Base-by-base conservation (phyloP, 2,797 vertebrate genomes). In the Myioborus melanocephalus region DNA sequence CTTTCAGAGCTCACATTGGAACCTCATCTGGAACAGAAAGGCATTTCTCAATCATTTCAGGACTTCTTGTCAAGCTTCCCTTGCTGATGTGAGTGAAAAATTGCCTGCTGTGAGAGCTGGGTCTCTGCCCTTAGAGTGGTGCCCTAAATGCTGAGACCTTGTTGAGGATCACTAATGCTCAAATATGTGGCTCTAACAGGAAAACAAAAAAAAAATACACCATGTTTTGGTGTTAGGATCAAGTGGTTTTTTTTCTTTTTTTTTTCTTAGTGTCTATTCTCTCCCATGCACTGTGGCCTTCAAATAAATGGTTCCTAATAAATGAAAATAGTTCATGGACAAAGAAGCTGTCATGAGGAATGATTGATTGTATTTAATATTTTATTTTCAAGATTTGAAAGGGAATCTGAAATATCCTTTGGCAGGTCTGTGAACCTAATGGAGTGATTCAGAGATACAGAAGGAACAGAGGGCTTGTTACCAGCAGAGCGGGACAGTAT, bases 371-470 rank as follows among this genome's bases (percentile, higher is more conserved):
- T 55, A 49, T 65, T 91, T 90, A 83, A 78, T 92, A 87, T 89
- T 93, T 94, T 83, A 85, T 85, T 93, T 94, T 87, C 89, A 68
- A 55, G 79, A 75, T 81, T 91, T 84, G 77, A 91, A 92, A 89
- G 65, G 60, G 94, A 87, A 87, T 80, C 53, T 85, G 78, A 87
- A 95, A 87, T 91, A 92, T 65, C 61, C 61, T 92, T 91, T 94
- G 92, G 26, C 83, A 86, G 79, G 53, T 91, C 69, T 87, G 53
- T 50, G 78, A 89, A 87, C 79, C 43, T 93, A 89, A 87, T 80
- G 56, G 73, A 91, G 75, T 68, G 79, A 68, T 95, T 92, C 75
- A 68, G 65, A 69, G 57, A 69, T 34, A 26, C 8, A 68, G 86
- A 61, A 83, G 68, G 87, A 95, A 64, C 46, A 2, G 3, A 53